Evolutionary conservation across 2,888 invertebrate species (phyloP).

Genomic region (Ectemnius cavifrons): DNA sequence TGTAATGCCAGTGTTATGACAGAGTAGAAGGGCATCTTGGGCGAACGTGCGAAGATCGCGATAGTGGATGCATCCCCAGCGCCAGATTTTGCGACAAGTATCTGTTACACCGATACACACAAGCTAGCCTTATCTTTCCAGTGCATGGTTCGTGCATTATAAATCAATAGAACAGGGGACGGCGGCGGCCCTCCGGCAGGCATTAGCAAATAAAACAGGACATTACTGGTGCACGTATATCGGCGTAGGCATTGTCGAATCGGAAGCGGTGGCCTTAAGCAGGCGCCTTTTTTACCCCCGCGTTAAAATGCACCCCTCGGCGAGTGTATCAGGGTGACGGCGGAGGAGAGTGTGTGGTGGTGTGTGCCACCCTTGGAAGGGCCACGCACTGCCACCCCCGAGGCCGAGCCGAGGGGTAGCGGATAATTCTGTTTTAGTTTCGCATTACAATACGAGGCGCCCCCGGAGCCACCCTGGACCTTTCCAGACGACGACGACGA

Average conservation of each 20-base stretch:
- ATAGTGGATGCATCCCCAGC: too few species aligned
- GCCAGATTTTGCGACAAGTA: too few species aligned
- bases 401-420: conserved; percentile 56
- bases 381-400: conserved; percentile 19
- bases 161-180: conserved; percentile 40
- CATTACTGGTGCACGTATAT: conserved; percentile 22
- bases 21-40: too few species aligned
- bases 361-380: conserved; percentile 52
- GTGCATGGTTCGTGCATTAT: conserved; percentile 25
- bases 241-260: conserved; percentile 18
- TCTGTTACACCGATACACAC: too few species aligned
- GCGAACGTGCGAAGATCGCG: too few species aligned
- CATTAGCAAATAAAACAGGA: conserved; percentile 53
- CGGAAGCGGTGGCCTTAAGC: conserved; percentile 48
- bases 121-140: conserved; percentile 30
- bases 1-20: too few species aligned
- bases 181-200: not conserved
- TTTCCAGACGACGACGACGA: conserved; percentile 12
- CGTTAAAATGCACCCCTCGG: conserved; percentile 66
- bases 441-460: conserved; percentile 73
- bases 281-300: conserved; percentile 49
- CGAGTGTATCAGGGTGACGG: conserved; percentile 36
- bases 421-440: conserved; percentile 76
- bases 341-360: conserved; percentile 16
- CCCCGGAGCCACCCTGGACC: conserved; percentile 45